Evolutionary conservation across 1,140 invertebrate species (phyloP).

Genomic region (Littorina saxatilis): DNA sequence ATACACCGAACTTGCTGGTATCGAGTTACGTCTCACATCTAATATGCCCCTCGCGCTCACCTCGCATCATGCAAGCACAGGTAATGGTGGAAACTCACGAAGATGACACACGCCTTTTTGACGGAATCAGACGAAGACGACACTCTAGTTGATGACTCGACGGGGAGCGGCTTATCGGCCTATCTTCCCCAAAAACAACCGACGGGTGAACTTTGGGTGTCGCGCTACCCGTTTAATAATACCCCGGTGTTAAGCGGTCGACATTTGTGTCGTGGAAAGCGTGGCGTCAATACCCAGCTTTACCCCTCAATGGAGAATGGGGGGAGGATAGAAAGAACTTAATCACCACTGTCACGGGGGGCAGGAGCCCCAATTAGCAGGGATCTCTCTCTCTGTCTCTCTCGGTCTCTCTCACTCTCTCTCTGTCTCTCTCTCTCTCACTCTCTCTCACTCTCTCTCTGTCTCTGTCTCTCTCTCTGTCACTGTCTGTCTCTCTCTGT

Average conservation of each 20-base stretch:
- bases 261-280: neutral
- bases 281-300: neutral
- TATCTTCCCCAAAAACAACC: neutral
- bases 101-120: slow-evolving; percentile 1
- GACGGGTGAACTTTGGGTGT: slow-evolving; percentile 4
- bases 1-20: neutral
- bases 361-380: neutral
- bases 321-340: too few species aligned
- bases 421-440: neutral
- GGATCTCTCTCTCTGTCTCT: neutral
- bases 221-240: neutral
- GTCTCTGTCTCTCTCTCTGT: neutral
- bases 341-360: too few species aligned
- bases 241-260: neutral
- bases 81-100: slow-evolving; percentile 23
- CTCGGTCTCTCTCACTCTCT: too few species aligned
- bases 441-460: neutral
- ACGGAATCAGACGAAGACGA: neutral
- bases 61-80: neutral
- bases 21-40: neutral
- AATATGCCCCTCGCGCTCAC: neutral
- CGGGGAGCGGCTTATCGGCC: neutral
- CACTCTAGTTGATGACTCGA: neutral
- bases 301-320: neutral
- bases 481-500: neutral